phyloP scores from a whole-genome alignment of 2,113 vertebrate species.

The Erythrolamprus reginae region DNA sequence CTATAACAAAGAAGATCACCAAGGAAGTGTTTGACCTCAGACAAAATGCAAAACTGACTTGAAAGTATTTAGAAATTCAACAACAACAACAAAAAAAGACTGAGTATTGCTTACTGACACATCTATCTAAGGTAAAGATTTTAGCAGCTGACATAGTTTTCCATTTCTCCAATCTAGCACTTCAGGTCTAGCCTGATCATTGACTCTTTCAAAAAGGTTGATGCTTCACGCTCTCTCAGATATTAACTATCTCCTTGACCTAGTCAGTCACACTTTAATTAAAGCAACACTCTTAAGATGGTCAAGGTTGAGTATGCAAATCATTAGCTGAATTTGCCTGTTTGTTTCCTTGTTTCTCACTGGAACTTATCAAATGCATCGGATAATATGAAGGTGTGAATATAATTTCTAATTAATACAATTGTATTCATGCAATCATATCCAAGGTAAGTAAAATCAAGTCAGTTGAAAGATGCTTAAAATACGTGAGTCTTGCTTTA shows the following conservation, averaged over 20 bases:
- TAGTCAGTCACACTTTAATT: not conserved
- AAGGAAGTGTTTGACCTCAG: not conserved
- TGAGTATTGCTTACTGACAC: not conserved
- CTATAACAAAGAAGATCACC: not conserved
- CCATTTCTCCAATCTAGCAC: not conserved
- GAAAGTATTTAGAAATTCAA: not conserved
- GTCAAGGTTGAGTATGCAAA: not conserved
- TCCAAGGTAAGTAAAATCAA: not conserved
- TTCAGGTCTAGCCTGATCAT: not conserved
- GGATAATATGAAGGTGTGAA: not conserved
- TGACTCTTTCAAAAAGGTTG: not conserved
- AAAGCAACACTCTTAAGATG: not conserved
- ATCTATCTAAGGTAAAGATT: not conserved
- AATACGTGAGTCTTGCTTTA: not conserved
- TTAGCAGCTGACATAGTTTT: not conserved
- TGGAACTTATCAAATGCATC: not conserved
- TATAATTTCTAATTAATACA: not conserved
- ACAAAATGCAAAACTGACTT: not conserved
- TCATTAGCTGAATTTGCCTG: not conserved
- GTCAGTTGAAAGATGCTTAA: slow-evolving; percentile 14
- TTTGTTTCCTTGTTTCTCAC: not conserved
- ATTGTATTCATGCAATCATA: not conserved
- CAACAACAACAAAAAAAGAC: not conserved
- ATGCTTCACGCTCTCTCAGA: not conserved
- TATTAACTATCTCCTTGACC: not conserved